phyloP scores from a whole-genome alignment of 2,113 vertebrate species.

The Anguilla japonica region DNA sequence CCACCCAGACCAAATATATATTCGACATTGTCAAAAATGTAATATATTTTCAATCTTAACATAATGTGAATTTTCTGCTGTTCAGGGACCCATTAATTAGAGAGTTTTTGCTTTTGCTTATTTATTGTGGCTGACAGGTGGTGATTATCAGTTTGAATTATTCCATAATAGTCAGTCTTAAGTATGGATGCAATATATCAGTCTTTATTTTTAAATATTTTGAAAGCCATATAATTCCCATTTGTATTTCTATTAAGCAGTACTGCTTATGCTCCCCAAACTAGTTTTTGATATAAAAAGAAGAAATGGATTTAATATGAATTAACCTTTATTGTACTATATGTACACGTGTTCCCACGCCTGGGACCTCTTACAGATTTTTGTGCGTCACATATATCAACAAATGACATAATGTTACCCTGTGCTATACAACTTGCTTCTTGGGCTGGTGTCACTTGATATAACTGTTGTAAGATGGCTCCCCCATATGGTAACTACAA shows the following conservation, averaged over 20 bases:
- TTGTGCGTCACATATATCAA: too few relatives aligned
- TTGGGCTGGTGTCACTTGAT: neutral
- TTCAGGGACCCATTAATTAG: neutral
- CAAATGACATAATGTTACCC: neutral
- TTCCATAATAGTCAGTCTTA: neutral
- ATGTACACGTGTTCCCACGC: too few relatives aligned
- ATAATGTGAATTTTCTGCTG: neutral
- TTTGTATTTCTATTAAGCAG: too few relatives aligned
- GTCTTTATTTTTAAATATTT: neutral
- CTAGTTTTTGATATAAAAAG: neutral
- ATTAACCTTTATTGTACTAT: neutral
- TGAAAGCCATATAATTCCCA: too few relatives aligned
- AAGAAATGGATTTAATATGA: neutral
- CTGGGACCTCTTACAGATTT: too few relatives aligned
- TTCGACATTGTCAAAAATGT: neutral
- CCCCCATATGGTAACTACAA: neutral
- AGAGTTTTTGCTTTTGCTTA: neutral
- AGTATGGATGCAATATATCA: neutral
- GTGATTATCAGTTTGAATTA: neutral
- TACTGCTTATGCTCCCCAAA: too few relatives aligned
- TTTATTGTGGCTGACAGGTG: neutral
- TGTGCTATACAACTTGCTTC: neutral
- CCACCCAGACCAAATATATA: neutral
- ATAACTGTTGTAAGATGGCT: neutral
- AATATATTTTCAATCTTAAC: neutral